phyloP scores from a whole-genome alignment of 1,140 invertebrate species.

The Zaprionus ghesquierei region DNA sequence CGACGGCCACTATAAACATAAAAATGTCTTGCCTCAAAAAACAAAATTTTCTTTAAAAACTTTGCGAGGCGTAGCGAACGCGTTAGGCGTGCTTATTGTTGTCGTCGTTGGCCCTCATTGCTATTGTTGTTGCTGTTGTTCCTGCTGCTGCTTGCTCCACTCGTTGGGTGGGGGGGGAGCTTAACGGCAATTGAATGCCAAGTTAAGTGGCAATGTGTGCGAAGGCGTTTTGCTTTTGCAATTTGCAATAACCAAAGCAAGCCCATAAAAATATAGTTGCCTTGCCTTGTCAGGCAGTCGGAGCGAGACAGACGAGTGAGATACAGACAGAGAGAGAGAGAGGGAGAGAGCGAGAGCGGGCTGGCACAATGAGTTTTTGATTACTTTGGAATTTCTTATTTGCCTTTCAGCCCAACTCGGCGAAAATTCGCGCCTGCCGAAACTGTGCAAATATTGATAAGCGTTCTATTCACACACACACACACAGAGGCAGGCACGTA shows the following conservation, averaged over 20 bases:
- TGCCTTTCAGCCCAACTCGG: conserved; percentile 61
- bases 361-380: conserved; percentile 74
- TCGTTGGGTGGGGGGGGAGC: conserved; percentile 26
- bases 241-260: conserved; percentile 78
- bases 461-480: conserved; percentile 34
- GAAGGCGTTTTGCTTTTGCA: conserved; percentile 76
- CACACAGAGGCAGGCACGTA: not conserved
- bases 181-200: conserved; percentile 76
- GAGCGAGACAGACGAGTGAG: conserved; percentile 6
- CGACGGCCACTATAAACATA: conserved; percentile 65
- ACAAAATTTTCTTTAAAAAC: conserved; percentile 63
- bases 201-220: conserved; percentile 75
- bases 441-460: conserved; percentile 79
- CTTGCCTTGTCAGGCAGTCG: too few species aligned
- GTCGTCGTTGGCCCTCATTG: conserved; percentile 34
- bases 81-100: conserved; percentile 60
- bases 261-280: conserved; percentile 77
- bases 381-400: conserved; percentile 80
- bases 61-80: conserved; percentile 59
- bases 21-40: conserved; percentile 59
- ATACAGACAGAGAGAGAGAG: not conserved
- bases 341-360: conserved; percentile 11
- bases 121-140: conserved; percentile 35
- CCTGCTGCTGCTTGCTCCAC: not conserved
- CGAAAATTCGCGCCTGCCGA: conserved; percentile 53